Evolutionary conservation across 2,797 vertebrate genomes (phyloP), one percentile per base, ranked within the genome.

Genomic region (Fistularia commersonii): DNA sequence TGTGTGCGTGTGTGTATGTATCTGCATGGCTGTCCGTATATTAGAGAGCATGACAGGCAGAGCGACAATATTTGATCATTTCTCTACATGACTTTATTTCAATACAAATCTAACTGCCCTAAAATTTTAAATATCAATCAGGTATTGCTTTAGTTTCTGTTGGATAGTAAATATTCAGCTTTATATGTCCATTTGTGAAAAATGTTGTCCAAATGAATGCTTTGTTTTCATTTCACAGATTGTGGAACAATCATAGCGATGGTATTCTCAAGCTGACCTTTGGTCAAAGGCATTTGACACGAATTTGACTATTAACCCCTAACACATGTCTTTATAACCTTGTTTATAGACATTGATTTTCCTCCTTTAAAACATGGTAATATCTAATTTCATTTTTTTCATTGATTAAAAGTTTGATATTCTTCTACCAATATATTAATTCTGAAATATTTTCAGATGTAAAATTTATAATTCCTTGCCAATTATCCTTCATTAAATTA

Each of bases 291-390:
- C 90, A 84, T 93, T 92, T 95, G 92, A 91, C 91, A 93, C 88
- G 88, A 89, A 85, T 95, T 95, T 95, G 93, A 94, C 94, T 90
- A 89, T 84, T 95, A 93, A 97, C 93, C 93, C 91, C 88, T 80
- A 88, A 90, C 92, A 92, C 89, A 91, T 92, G 92, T 94, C 90
- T 93, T 92, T 94, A 93, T 90, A 92, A 89, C 90, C 86, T 87
- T 91, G 91, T 91, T 93, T 92, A 90, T 88, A 84, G 87, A 85
- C 91, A 92, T 93, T 92, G 91, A 93, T 91, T 87, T 88, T 72
- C 75, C 66, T 93, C 91, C 90, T 90, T 74, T 80, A 90, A 90
- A 92, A 89, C 88, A 38, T 14, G 34, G 23, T 48, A 11, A 31
- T 32, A n/a, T 7, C 52, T 54, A 53, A 9, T 11, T 8, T 36